These are phyloP conservation scores for Phymatocera aterrima DNA, from an alignment of 2,888 invertebrate genomes.

Conservation along the genomic window DNA sequence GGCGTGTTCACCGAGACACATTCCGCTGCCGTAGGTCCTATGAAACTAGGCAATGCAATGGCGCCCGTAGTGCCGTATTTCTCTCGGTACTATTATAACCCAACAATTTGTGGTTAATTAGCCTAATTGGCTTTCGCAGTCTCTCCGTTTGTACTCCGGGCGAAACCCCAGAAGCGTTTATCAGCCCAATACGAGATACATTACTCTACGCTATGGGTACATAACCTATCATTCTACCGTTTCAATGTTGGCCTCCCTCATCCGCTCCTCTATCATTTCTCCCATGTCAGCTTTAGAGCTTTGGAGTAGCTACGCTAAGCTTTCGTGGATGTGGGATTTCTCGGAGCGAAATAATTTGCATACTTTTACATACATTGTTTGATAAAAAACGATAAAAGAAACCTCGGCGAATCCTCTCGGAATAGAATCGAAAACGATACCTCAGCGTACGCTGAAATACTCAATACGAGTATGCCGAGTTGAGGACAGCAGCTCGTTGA, in stretches of 20 bases:
- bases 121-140: constrained; percentile 55
- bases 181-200: background rate
- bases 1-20: constrained; percentile 66
- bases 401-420: background rate
- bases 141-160: background rate
- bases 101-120: constrained; percentile 60
- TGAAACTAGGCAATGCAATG: background rate
- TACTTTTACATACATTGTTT: constrained; percentile 23
- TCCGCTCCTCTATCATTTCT: background rate
- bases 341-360: constrained; percentile 11
- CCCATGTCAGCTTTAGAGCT: background rate
- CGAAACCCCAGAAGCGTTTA: constrained; percentile 13
- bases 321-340: background rate
- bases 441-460: background rate
- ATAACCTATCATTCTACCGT: background rate
- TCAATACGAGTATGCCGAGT: background rate
- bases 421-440: background rate
- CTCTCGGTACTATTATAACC: constrained; percentile 42
- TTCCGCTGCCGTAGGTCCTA: constrained; percentile 51
- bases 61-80: constrained; percentile 10
- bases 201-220: background rate
- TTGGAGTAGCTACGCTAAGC: background rate
- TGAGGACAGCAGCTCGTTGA: background rate
- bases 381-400: background rate
- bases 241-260: background rate